Percentiles rank a stretch among this genome's conserved stretches.
Conservation (phyloP, 2,797 vertebrate species). For the Gadopsis bispinosus region DNA sequence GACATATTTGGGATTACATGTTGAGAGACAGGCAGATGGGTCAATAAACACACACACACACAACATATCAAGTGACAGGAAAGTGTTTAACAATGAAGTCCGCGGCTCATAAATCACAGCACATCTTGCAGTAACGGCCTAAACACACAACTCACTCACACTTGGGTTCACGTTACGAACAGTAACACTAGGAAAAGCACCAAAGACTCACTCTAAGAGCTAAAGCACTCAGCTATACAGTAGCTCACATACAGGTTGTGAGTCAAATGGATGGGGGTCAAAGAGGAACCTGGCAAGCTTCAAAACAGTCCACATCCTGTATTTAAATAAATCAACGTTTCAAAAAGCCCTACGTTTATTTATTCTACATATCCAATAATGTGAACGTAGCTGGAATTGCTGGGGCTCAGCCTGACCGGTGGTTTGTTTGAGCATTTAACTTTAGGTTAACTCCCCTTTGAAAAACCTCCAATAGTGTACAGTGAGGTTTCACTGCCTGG, state of each 20-base stretch:
- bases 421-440: conserved; percentile 36
- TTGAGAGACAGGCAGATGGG: conserved; percentile 55
- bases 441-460: conserved; percentile 21
- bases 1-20: conserved; percentile 57
- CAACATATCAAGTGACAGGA: conserved; percentile 54
- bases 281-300: conserved; percentile 33
- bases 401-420: conserved; percentile 22
- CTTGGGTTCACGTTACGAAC: conserved; percentile 50
- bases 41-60: conserved; percentile 28
- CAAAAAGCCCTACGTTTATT: conserved; percentile 46
- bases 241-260: conserved; percentile 25
- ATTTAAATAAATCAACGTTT: conserved; percentile 32
- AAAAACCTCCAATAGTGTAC: conserved; percentile 29
- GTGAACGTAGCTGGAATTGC: conserved; percentile 37
- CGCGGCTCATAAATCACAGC: conserved; percentile 67
- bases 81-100: conserved; percentile 52
- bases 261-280: conserved; percentile 20
- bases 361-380: conserved; percentile 50
- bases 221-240: conserved; percentile 30
- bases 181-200: conserved; percentile 34
- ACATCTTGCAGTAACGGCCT: conserved; percentile 26
- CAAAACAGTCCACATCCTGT: conserved; percentile 36
- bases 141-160: conserved; percentile 41
- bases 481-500: conserved; percentile 38
- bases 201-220: conserved; percentile 13